Evolutionary conservation across 2,113 vertebrate species (phyloP).

Genomic region (Serilophus lunatus): DNA sequence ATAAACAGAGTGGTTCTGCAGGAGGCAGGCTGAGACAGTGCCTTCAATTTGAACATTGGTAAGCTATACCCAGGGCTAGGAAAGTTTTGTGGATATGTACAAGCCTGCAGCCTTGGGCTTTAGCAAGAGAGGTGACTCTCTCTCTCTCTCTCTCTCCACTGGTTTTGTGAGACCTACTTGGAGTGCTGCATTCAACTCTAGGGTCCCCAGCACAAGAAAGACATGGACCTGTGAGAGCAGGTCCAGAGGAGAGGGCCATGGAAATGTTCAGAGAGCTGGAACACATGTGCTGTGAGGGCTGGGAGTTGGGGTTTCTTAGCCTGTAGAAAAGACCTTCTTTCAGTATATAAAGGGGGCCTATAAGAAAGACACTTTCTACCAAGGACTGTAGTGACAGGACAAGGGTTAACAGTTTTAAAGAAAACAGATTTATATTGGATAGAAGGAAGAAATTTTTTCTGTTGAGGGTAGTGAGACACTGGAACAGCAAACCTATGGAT

Average conservation of each 20-base stretch:
- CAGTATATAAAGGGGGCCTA: background rate
- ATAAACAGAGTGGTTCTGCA: background rate
- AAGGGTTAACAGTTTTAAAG: background rate
- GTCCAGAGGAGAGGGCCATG: background rate
- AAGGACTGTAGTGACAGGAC: background rate
- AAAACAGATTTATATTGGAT: background rate
- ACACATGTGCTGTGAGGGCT: background rate
- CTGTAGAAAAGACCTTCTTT: background rate
- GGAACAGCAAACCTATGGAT: background rate
- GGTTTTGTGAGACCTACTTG: background rate
- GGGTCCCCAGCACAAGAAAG: background rate
- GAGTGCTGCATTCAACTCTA: background rate
- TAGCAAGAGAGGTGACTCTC: fast-evolving
- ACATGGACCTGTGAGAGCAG: background rate
- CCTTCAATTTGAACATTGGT: background rate
- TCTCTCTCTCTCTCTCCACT: background rate
- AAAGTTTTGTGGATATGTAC: background rate
- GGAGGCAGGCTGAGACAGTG: background rate
- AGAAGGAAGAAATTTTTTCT: background rate
- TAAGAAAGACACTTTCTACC: background rate
- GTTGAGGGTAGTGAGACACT: background rate
- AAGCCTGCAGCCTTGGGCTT: background rate
- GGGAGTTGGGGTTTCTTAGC: background rate
- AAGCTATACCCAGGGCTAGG: background rate
- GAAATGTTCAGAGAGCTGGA: background rate